Conservation (phyloP, 2,113 vertebrate genomes). For the Calyptomena viridis region DNA sequence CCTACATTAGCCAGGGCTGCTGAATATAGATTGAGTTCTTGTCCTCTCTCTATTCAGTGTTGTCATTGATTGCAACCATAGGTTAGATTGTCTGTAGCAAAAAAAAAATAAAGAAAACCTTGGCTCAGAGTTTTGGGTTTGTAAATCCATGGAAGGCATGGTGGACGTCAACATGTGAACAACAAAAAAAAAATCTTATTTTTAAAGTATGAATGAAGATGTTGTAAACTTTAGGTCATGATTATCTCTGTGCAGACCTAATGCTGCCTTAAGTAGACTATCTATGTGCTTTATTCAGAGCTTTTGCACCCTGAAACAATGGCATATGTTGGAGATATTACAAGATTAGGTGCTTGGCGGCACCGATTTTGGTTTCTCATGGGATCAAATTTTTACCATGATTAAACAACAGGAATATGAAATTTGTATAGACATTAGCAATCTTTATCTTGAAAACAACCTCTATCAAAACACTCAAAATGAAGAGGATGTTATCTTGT, state of each 20-base stretch:
- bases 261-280: not conserved
- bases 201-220: not conserved
- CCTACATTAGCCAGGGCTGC: not conserved
- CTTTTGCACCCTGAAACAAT: not conserved
- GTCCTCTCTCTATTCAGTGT: not conserved
- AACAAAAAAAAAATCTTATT: not conserved
- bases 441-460: not conserved
- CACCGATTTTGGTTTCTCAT: not conserved
- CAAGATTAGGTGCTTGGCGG: not conserved
- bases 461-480: not conserved
- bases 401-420: not conserved
- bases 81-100: not conserved
- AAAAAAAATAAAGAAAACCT: not conserved
- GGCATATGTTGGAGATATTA: not conserved
- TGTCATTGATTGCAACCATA: not conserved
- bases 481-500: not conserved
- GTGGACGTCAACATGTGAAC: not conserved
- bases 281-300: not conserved
- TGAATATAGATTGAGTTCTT: not conserved
- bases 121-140: not conserved
- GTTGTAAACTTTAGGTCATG: not conserved
- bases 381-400: not conserved
- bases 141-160: not conserved
- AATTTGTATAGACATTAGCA: not conserved
- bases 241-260: not conserved